Evolutionary conservation across 2,888 invertebrate genomes (phyloP), one percentile per base, ranked within the genome.

Genomic region (Melangyna quadrimaculata): DNA sequence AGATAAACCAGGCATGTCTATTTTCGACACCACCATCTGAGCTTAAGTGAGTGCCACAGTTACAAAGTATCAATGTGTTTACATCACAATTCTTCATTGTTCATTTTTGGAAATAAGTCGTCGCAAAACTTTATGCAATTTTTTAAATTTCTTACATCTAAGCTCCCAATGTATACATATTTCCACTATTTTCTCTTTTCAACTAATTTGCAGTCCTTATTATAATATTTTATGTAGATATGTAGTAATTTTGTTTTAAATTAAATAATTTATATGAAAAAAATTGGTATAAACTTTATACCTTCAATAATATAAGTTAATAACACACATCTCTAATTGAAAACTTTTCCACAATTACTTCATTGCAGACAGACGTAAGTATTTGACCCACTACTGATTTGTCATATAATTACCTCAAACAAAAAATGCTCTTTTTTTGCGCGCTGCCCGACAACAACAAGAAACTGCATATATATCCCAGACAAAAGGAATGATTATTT

Each of bases 351-450:
- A 48, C 51, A 35, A 32, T 67, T 67, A 67, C 67, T 51, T 67
- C 67, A 67, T 67, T 67, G 51, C 67, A 67, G 67, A 67, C 67
- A 67, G 67, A 67, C 67, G 67, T 67, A 67, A 67, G 67, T 67
- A 67, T 67, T 51, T 35, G 67, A 51, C 67, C 51, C 51, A 51
- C 24, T 43, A 45, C 67, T 67, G 67, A 67, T 67, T 51, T 67
- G 51, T 51, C 67, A 67, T 67, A 67, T 67, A 67, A 67, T 65
- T 51, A 51, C 67, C 67, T 51, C 48, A 67, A 22, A 67, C 48
- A 67, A 22, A 67, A 63, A 19, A 24, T 67, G 48, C 35, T n/a
- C 32, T 51, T 51, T 67, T 14, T 37, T 24, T 40, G n/a, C n/a
- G n/a, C n/a, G 48, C 67, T 51, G 51, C n/a, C 51, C 51, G 12